Conservation (phyloP, 2,113 vertebrate genomes). For the Tragelaphus strepsiceros region DNA sequence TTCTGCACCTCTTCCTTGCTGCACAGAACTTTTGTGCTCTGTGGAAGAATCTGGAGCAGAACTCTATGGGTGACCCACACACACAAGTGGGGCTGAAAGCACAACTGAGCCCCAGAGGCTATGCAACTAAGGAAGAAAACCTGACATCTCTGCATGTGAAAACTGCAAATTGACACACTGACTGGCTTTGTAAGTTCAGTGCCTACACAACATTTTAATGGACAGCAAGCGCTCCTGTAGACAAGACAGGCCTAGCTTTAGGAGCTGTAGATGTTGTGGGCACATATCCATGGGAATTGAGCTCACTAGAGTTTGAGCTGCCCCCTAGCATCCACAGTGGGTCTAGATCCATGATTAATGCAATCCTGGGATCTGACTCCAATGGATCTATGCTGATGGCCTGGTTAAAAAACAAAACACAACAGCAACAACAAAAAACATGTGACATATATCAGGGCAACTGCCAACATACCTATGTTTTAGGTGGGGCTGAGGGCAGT, state of each 20-base stretch:
- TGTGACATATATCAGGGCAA: background rate
- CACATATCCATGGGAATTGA: background rate
- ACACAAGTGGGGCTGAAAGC: background rate
- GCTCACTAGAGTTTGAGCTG: background rate
- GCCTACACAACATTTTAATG: background rate
- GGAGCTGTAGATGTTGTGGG: background rate
- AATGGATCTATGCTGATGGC: background rate
- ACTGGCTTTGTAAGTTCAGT: background rate
- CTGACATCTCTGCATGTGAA: background rate
- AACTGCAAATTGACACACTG: background rate
- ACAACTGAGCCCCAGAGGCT: background rate
- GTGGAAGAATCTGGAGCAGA: background rate
- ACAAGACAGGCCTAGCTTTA: background rate
- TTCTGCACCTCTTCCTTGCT: background rate
- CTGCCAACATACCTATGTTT: background rate
- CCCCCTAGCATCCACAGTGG: background rate
- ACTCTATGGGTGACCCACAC: background rate
- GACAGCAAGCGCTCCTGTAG: background rate
- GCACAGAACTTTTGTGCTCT: background rate
- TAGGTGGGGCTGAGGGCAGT: background rate
- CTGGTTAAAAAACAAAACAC: background rate
- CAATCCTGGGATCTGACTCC: background rate
- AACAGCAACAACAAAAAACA: background rate
- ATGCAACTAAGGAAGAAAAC: background rate
- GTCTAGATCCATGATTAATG: background rate